Conservation (phyloP, 1,140 invertebrate genomes). For the Ooceraea biroi region DNA sequence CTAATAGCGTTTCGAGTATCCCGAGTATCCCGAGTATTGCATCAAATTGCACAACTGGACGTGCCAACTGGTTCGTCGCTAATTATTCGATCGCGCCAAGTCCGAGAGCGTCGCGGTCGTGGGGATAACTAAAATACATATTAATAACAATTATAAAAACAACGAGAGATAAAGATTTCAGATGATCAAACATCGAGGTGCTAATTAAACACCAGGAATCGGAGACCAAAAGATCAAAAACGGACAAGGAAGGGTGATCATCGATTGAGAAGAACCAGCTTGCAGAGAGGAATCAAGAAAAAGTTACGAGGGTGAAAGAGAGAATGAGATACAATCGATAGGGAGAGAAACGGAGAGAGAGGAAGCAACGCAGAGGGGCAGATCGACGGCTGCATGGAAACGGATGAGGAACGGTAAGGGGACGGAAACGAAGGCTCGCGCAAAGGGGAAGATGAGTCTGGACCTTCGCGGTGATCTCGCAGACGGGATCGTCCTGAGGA, state of each 20-base stretch:
- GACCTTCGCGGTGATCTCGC: not conserved
- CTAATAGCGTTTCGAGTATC: not conserved
- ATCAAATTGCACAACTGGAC: slow-evolving; percentile 35
- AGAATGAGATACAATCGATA: not conserved
- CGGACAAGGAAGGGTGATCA: not conserved
- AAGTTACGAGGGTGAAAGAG: no score
- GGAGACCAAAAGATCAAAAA: not conserved
- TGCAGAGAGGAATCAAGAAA: not conserved
- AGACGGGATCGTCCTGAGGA: not conserved
- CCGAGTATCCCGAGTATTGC: not conserved
- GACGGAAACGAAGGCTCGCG: not conserved
- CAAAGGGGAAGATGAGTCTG: slow-evolving; percentile 54
- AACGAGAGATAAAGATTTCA: not conserved
- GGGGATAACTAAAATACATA: not conserved
- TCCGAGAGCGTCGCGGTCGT: not conserved
- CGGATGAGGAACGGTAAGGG: not conserved
- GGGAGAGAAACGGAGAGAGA: not conserved
- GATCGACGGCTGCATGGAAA: not conserved
- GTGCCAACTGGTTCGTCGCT: not conserved
- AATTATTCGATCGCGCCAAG: slow-evolving; percentile 6
- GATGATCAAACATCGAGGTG: no score
- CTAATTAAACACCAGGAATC: not conserved
- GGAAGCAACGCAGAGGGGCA: not conserved
- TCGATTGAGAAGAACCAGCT: not conserved
- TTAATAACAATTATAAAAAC: not conserved